Percentiles rank a stretch among this genome's conserved stretches.
phyloP scores from a whole-genome alignment of 2,113 vertebrate species.

The Tautogolabrus adspersus region DNA sequence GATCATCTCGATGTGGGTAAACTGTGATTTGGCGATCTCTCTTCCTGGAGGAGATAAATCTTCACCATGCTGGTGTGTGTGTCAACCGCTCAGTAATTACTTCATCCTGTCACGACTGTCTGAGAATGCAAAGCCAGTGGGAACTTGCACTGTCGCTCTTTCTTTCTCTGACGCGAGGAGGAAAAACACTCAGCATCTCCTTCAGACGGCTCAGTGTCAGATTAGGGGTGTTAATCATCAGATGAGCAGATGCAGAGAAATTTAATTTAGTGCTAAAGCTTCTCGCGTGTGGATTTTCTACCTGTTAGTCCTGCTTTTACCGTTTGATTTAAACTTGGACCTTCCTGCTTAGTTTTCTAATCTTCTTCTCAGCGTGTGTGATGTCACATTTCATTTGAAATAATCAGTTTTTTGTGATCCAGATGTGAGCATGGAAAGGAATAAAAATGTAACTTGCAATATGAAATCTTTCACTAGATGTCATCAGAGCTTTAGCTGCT shows the following conservation, averaged over 20 bases:
- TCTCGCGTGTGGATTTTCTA: conserved; percentile 14
- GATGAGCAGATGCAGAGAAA: conserved; percentile 45
- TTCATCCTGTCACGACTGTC: conserved; percentile 79
- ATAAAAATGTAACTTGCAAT: conserved; percentile 35
- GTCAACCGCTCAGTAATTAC: conserved; percentile 81
- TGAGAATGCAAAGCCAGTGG: conserved; percentile 80
- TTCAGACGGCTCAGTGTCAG: conserved; percentile 30
- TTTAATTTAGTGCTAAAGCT: conserved; percentile 18
- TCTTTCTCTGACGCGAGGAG: conserved; percentile 55
- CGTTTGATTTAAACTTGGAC: not conserved
- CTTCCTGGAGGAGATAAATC: conserved; percentile 80
- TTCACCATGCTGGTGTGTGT: conserved; percentile 64
- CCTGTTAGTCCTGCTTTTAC: conserved; percentile 9
- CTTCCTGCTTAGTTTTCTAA: not conserved
- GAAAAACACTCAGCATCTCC: conserved; percentile 51
- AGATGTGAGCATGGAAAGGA: not conserved
- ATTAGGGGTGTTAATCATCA: conserved; percentile 38
- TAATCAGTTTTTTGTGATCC: not conserved
- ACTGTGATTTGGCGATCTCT: conserved; percentile 79
- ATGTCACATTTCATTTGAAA: conserved; percentile 9
- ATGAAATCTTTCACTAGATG: conserved; percentile 69
- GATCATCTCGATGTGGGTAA: conserved; percentile 75
- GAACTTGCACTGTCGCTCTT: conserved; percentile 78
- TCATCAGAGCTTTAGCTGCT: conserved; percentile 57
- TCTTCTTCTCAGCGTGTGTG: not conserved